phyloP scores from a whole-genome alignment of 2,888 invertebrate genomes.

The Agonopterix arenella region DNA sequence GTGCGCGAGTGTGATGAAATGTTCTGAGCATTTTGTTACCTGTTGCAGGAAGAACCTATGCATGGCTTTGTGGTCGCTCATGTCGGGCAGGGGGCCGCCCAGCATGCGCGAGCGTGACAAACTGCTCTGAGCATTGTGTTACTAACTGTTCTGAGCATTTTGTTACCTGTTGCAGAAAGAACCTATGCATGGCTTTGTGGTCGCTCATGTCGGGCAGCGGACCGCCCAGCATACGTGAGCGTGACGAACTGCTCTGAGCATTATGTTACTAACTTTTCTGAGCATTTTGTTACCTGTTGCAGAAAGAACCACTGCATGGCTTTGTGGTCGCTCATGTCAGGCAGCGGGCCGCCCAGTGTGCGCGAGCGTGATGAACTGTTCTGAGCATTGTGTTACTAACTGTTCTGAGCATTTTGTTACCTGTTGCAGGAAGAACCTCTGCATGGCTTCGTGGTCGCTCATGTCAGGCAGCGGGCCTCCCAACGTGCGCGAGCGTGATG shows the following conservation, averaged over 20 bases:
- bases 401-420: conserved; percentile 75
- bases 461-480: conserved; percentile 86
- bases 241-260: conserved; percentile 64
- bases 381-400: conserved; percentile 72
- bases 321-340: conserved; percentile 94
- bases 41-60: no score
- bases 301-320: conserved; percentile 93
- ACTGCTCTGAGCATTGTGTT: conserved; percentile 57
- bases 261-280: conserved; percentile 79
- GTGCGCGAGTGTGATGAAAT: conserved; percentile 31
- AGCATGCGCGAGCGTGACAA: no score
- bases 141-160: conserved; percentile 77
- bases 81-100: no score
- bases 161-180: conserved; percentile 78
- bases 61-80: conserved; percentile 95
- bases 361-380: background rate
- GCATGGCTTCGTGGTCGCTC: conserved; percentile 95
- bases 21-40: no score
- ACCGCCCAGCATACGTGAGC: conserved; percentile 63
- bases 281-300: conserved; percentile 60
- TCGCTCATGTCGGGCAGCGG: conserved; percentile 92
- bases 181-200: conserved; percentile 95
- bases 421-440: conserved; percentile 85
- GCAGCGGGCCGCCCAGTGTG: conserved; percentile 78
- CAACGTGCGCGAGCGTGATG: conserved; percentile 55